Evolutionary conservation across 2,113 vertebrate species (phyloP).

Genomic region (Redunca redunca): DNA sequence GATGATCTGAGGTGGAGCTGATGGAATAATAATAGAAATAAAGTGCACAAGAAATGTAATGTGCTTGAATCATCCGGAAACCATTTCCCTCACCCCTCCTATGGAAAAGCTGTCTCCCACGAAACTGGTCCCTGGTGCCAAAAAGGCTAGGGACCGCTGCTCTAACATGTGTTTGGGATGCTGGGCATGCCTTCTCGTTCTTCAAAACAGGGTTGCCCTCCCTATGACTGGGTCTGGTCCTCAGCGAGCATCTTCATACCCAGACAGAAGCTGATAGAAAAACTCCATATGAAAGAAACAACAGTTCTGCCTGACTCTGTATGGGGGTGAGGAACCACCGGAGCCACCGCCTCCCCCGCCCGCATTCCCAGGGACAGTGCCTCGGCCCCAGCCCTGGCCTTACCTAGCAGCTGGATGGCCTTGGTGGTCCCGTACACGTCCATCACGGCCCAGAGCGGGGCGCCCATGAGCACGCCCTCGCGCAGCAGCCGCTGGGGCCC

Average conservation of each 20-base stretch:
- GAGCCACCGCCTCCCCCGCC: neutral
- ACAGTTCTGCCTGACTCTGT: neutral
- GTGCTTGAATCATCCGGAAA: neutral
- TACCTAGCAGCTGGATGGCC: slow-evolving; percentile 82
- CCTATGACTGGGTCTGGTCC: neutral
- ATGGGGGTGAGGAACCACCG: fast-evolving
- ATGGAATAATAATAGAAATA: neutral
- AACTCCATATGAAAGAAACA: neutral
- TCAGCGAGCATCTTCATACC: neutral
- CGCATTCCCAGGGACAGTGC: neutral
- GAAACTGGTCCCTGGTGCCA: neutral
- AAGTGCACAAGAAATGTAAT: neutral
- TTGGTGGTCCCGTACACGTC: slow-evolving; percentile 88
- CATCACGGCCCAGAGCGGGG: slow-evolving; percentile 86
- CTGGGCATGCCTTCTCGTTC: neutral
- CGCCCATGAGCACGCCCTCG: slow-evolving; percentile 55
- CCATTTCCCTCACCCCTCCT: neutral
- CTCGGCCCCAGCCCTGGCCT: neutral
- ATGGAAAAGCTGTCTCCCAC: neutral
- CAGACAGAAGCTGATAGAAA: neutral
- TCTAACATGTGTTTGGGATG: neutral
- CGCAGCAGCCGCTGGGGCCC: slow-evolving; percentile 25
- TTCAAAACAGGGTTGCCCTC: neutral
- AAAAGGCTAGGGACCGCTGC: neutral
- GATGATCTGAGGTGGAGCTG: neutral